A percentile compares a stretch with the other conserved stretches of the same genome.
Evolutionary conservation across 2,797 vertebrate genomes (phyloP).

Genomic region (Karalla daura): DNA sequence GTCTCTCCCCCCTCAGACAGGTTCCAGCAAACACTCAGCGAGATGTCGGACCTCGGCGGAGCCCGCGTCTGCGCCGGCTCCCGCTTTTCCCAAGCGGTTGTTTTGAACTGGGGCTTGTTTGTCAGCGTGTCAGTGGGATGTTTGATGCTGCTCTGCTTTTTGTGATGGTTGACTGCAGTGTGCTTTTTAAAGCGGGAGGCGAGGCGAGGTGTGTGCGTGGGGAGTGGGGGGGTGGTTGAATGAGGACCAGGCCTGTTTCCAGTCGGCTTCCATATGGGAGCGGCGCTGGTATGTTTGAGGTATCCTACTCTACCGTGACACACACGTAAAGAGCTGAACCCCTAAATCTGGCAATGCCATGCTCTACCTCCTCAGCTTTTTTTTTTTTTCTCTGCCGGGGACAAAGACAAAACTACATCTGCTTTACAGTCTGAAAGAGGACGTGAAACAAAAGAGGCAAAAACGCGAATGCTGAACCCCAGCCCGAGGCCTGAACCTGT

Average conservation of each 20-base stretch:
- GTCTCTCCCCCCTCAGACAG: background rate
- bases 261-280: conserved; percentile 10
- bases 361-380: conserved; percentile 40
- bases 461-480: conserved; percentile 15
- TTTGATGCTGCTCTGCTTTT: conserved; percentile 53
- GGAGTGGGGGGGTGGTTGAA: too few species aligned
- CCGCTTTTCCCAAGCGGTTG: conserved; percentile 21
- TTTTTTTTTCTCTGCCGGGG: conserved; percentile 14
- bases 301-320: conserved; percentile 45
- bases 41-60: conserved; percentile 16
- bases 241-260: conserved; percentile 48
- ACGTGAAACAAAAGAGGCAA: conserved; percentile 29
- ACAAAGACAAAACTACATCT: conserved; percentile 49
- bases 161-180: conserved; percentile 75
- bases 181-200: conserved; percentile 49
- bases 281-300: conserved; percentile 17
- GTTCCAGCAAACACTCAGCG: conserved; percentile 2
- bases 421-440: conserved; percentile 30
- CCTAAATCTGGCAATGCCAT: conserved; percentile 24
- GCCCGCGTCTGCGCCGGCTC: conserved; percentile 24
- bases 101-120: conserved; percentile 53
- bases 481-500: conserved; percentile 25
- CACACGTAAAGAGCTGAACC: conserved; percentile 23
- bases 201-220: too few species aligned
- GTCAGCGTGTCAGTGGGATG: conserved; percentile 51